Conservation (phyloP, 2,113 vertebrate genomes). For the Sclerurus mexicanus region DNA sequence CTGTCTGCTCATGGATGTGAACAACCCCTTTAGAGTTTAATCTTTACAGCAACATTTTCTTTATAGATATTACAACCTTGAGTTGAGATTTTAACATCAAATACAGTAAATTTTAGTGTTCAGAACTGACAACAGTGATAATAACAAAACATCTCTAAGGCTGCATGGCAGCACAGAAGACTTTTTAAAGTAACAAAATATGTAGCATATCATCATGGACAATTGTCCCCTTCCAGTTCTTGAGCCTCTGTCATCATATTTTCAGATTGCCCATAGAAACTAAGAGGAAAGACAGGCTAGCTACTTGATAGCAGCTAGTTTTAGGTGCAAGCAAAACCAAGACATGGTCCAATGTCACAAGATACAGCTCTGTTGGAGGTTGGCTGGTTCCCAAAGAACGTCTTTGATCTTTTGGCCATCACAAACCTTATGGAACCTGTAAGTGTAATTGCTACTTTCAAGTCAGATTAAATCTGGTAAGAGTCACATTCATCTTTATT, state of each 20-base stretch:
- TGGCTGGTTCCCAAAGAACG: background rate
- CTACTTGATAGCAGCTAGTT: background rate
- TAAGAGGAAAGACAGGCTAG: background rate
- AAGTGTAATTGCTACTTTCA: background rate
- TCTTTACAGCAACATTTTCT: slow-evolving; percentile 62
- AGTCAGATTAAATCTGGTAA: background rate
- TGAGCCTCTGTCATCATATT: background rate
- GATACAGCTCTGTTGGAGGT: background rate
- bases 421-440: background rate
- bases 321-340: background rate
- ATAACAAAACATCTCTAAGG: slow-evolving; percentile 54
- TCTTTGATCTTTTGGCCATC: background rate
- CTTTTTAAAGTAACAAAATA: slow-evolving; percentile 38
- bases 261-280: background rate
- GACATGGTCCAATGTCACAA: background rate
- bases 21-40: slow-evolving; percentile 56
- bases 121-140: slow-evolving; percentile 32
- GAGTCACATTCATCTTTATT: background rate
- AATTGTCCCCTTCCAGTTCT: slow-evolving; percentile 29
- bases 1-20: slow-evolving; percentile 44
- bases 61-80: slow-evolving; percentile 59
- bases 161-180: background rate
- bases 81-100: slow-evolving; percentile 59
- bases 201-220: background rate
- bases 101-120: slow-evolving; percentile 66